Base-by-base conservation (phyloP, 2,888 invertebrate species). In the Norana najaformis region DNA sequence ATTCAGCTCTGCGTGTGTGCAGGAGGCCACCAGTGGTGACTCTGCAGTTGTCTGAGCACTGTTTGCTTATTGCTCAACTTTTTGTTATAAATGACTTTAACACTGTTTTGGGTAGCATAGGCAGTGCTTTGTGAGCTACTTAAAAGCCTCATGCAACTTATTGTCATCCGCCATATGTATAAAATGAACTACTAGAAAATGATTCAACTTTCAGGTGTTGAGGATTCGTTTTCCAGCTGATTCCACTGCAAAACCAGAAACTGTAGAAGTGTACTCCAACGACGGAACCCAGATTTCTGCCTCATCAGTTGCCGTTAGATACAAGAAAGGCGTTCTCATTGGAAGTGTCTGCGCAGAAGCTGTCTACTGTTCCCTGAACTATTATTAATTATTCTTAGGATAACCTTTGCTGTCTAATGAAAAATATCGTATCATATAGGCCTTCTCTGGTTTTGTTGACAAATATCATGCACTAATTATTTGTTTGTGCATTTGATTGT, bases 231-330 rank as follows among this genome's bases (percentile, higher is more conserved):
- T 36, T 85, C 85, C 85, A n/a, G n/a, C 69, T 36, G 85, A 85
- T 85, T 85, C 85, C 36, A 35, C 36, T 36, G 35, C 85, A 1
- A n/a, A 69, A n/a, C 39, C 39, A 8, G 85, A 89, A 82, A 39
- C 85, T 6, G 30, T 18, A 5, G 89, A 89, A 82, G 85, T 89
- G 39, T 89, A 89, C 35, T 85, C 41, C 83, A 85, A 89, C 83
- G 89, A 89, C 34, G 89, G 89, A 38, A 37, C 11, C n/a, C 83
- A 89, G 47, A 30, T 89, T 8, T 89, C 83, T 39, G 89, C n/a
- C 2, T 89, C 89, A 85, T 83, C 83, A 18, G 88, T 89, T 37
- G 89, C 85, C 11, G 85, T 89, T 39, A 37, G 36, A 82, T 89
- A 83, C 38, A 35, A 47, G 38, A 35, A 83, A 18, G n/a, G 37